Evolutionary conservation across 2,797 vertebrate species (phyloP), one percentile per base, ranked within the genome.

Genomic region (Anguilla anguilla): DNA sequence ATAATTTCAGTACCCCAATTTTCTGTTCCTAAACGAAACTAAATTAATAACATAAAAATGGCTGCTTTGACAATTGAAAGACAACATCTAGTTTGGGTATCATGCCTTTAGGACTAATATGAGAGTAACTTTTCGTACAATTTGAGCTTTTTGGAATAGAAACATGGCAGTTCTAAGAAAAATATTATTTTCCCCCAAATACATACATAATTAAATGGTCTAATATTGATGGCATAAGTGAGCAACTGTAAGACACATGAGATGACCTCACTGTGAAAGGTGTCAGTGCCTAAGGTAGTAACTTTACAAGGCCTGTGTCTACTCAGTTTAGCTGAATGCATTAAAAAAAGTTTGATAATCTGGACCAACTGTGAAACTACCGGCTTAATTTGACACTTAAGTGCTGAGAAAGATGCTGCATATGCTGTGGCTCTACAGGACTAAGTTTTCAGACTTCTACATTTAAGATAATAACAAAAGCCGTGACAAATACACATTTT

Each of bases 1-100:
- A 53, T 87, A 85, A 89, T 86, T 86, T 84, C 28, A 83, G 49
- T n/a, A 83, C 55, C 81, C 87, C 35, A 84, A 17, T 13, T 7
- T 61, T 57, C 35, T 67, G 82, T 59, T 82, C 67, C 74, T 19
- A 35, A 72, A 72, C 67, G 6, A n/a, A 28, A 7, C 67, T 28
- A 72, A 11, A 28, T 31, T 10, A 15, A 72, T 72, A 13, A 72
- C 17, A 72, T 72, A 72, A 72, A 31, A 72, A 31, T 28, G 28
- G 6, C 67, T 72, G n/a, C 31, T 72, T 28, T 72, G n/a, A 72
- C 31, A 31, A 72, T 72, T 72, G n/a, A 2, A 31, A 28, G 67
- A 11, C 67, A 72, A 35, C 67, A 28, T 28, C 31, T 31, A 11
- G 28, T 72, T 72, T 72, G 1, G 2, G 25, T 64, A 3, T 19